Evolutionary conservation across 2,888 invertebrate genomes (phyloP).

Genomic region (Drosophila suboccidentalis): DNA sequence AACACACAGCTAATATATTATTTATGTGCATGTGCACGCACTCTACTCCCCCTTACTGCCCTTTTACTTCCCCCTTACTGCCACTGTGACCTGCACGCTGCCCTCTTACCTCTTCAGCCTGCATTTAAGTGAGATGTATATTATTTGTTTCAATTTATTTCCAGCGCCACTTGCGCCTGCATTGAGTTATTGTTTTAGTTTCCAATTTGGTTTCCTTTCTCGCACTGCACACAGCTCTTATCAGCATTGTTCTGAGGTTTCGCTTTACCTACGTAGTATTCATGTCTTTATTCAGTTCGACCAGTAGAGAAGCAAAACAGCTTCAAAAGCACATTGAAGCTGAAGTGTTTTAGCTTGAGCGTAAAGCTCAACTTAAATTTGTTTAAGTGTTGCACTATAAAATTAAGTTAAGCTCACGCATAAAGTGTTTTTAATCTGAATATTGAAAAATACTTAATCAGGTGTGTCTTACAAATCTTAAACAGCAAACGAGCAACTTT

Average conservation of each 20-base stretch:
- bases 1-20: slow-evolving; percentile 46
- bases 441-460: too few species aligned
- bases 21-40: slow-evolving; percentile 53
- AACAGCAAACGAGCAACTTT: too few species aligned
- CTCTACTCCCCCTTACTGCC: slow-evolving; percentile 6
- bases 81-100: neutral
- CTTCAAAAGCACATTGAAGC: neutral
- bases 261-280: slow-evolving; percentile 9
- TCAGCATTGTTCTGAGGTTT: slow-evolving; percentile 10
- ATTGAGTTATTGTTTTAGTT: slow-evolving; percentile 49
- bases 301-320: neutral
- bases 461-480: too few species aligned
- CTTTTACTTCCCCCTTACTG: neutral
- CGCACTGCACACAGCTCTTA: slow-evolving; percentile 21
- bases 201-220: slow-evolving; percentile 26
- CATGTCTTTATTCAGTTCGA: neutral
- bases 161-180: slow-evolving; percentile 36
- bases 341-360: too few species aligned
- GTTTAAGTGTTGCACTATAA: too few species aligned
- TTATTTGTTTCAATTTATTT: slow-evolving; percentile 55
- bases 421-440: too few species aligned
- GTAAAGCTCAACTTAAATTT: too few species aligned
- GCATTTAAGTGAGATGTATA: slow-evolving; percentile 51
- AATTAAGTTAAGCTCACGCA: too few species aligned
- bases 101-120: slow-evolving; percentile 9